Evolutionary conservation across 2,888 invertebrate species (phyloP).

Genomic region (Drosophila subquinaria): DNA sequence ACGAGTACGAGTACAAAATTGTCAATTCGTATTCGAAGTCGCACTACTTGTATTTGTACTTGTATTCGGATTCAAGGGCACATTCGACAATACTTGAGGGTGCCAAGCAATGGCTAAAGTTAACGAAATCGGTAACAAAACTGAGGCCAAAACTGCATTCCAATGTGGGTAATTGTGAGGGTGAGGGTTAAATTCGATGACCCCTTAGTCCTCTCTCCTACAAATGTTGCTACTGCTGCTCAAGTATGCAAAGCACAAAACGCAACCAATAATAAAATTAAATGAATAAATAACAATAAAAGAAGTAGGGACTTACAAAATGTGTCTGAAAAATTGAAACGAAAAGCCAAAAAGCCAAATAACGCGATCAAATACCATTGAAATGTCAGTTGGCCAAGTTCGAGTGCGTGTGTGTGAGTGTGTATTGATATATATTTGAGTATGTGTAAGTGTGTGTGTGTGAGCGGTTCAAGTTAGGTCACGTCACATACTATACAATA

Average conservation of each 20-base stretch:
- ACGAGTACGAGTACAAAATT: slow-evolving; percentile 35
- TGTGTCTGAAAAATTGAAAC: slow-evolving; percentile 27
- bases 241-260: slow-evolving; percentile 61
- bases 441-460: slow-evolving; percentile 12
- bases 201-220: slow-evolving; percentile 8
- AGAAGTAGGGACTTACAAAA: slow-evolving; percentile 17
- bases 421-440: slow-evolving; percentile 10
- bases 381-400: slow-evolving; percentile 51
- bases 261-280: slow-evolving; percentile 25
- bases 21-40: slow-evolving; percentile 23
- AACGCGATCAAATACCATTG: slow-evolving; percentile 65
- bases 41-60: neutral
- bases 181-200: slow-evolving; percentile 50
- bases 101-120: slow-evolving; percentile 31
- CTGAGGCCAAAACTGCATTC: slow-evolving; percentile 60
- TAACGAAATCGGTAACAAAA: slow-evolving; percentile 24
- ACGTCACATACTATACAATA: neutral
- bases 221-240: slow-evolving; percentile 16
- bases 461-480: slow-evolving; percentile 45
- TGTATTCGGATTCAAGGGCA: slow-evolving; percentile 45
- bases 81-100: slow-evolving; percentile 42
- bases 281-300: slow-evolving; percentile 7
- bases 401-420: slow-evolving; percentile 3
- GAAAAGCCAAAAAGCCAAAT: slow-evolving; percentile 39
- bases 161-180: slow-evolving; percentile 49